Percentiles rank a stretch among this genome's conserved stretches.
These are phyloP conservation scores for Cephalopachus bancanus DNA, from an alignment of 2,797 vertebrate genomes.

Conservation along the genomic window DNA sequence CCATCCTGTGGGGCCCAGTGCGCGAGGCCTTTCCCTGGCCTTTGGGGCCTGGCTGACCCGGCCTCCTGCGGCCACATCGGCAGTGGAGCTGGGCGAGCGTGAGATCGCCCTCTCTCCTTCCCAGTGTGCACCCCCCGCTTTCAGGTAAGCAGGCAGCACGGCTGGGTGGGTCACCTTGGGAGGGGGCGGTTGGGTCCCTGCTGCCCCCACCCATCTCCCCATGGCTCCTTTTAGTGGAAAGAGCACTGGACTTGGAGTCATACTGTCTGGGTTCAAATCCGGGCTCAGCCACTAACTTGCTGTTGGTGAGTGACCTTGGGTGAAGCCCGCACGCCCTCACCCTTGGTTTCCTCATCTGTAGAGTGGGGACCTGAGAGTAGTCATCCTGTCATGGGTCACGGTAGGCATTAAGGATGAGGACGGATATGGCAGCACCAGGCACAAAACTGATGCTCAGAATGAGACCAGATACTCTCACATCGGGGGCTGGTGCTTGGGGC, in stretches of 20 bases:
- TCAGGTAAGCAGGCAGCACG: slow-evolving; percentile 71
- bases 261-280: slow-evolving; percentile 74
- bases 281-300: slow-evolving; percentile 55
- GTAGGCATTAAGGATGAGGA: not conserved
- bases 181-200: not conserved
- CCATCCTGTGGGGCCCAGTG: not conserved
- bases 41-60: slow-evolving; percentile 36
- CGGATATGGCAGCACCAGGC: fast-evolving
- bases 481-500: no score
- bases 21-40: slow-evolving; percentile 22
- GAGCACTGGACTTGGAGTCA: slow-evolving; percentile 68
- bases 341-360: not conserved
- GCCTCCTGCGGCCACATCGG: not conserved
- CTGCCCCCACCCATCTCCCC: not conserved
- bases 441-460: not conserved
- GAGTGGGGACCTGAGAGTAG: not conserved
- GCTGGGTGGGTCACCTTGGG: slow-evolving; percentile 47
- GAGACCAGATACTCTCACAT: not conserved
- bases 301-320: not conserved
- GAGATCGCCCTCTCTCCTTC: slow-evolving; percentile 20
- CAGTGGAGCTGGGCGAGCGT: slow-evolving; percentile 21
- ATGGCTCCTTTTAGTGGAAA: not conserved
- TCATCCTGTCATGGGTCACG: not conserved
- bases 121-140: not conserved
- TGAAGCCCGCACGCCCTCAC: fast-evolving